phyloP scores from a whole-genome alignment of 2,888 invertebrate genomes.

The Drosophila stalkeri region DNA sequence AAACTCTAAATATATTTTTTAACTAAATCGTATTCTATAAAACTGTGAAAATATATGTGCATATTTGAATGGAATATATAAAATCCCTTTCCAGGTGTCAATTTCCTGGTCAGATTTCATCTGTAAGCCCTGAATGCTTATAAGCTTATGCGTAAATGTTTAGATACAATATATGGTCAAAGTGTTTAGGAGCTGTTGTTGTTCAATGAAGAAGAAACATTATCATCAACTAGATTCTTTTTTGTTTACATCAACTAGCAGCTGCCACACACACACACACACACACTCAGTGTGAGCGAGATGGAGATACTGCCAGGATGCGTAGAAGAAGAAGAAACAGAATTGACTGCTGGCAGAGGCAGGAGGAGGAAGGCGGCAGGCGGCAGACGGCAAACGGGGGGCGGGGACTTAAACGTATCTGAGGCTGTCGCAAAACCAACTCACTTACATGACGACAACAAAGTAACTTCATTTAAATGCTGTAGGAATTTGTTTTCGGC shows the following conservation, averaged over 20 bases:
- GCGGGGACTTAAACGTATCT: conserved; percentile 24
- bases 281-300: conserved; percentile 6
- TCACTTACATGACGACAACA: conserved; percentile 67
- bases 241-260: conserved; percentile 30
- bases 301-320: conserved; percentile 24
- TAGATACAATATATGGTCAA: conserved; percentile 11
- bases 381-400: too few relatives aligned
- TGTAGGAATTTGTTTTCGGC: conserved; percentile 79
- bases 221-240: conserved; percentile 39
- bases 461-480: conserved; percentile 80
- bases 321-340: conserved; percentile 11
- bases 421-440: conserved; percentile 51
- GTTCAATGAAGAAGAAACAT: conserved; percentile 29
- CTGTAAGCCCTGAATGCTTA: neutral
- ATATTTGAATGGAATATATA: neutral
- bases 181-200: conserved; percentile 26
- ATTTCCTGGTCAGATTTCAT: neutral
- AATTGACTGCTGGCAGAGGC: neutral
- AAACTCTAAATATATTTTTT: too few relatives aligned
- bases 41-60: neutral
- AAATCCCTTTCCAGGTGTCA: neutral
- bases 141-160: conserved; percentile 12
- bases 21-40: too few relatives aligned
- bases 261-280: conserved; percentile 33
- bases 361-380: neutral